Evolutionary conservation across 1,140 invertebrate genomes (phyloP), one percentile per base, ranked within the genome.

Genomic region (Drosophila funebris): DNA sequence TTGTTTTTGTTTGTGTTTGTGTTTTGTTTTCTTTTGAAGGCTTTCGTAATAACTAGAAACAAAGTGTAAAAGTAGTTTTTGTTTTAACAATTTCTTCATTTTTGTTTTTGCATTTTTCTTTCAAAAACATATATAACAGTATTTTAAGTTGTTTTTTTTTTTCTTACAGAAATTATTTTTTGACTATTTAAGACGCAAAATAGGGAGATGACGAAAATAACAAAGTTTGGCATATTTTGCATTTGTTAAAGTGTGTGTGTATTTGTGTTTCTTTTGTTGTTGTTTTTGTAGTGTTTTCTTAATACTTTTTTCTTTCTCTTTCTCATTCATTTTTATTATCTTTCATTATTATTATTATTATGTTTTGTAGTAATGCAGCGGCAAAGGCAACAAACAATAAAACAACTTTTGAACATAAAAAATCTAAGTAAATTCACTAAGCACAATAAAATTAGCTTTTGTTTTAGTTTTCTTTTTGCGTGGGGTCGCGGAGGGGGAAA

Each of bases 11-110:
- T 18, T 44, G 37, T 54, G 52, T 54, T 63, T 22, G 8, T 24
- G 33, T 50, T 33, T 50, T 41, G 18, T 56, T 80, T 83, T 61
- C 64, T 79, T 77, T 81, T 74, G 48, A 74, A 78, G 79, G 76
- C 67, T 71, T 62, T 66, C 50, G 66, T 76, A 73, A 73, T 48
- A 81, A 87, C 78, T 83, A 75, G 52, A 83, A 78, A 78, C 74
- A 74, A 74, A 75, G 24, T 78, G 64, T 82, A 74, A 43, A 67
- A 60, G 14, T 39, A 46, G 20, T n/a, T 4, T 27, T 27, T n/a
- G 24, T 27, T 27, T 27, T 27, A 27, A 27, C 24, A 27, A 27
- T 4, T 27, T 27, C 6, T 5, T 27, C 5, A 4, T 27, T 5
- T 48, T 44, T 54, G n/a, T 9, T 43, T 43, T 43, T 18, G 37